Conservation (phyloP, 2,888 invertebrate species). For the Torymus aiolomorphi region DNA sequence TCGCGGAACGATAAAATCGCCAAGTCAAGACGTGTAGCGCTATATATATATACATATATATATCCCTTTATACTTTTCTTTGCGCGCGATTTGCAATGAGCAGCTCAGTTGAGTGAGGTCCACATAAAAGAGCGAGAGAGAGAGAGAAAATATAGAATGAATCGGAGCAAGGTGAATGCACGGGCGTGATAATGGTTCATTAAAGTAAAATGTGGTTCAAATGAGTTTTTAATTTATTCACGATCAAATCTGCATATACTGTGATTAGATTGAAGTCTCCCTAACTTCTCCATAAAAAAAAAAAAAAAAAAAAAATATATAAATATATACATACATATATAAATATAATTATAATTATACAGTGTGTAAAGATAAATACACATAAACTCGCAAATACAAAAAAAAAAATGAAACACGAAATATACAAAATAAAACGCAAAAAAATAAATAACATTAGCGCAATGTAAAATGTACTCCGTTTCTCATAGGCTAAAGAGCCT, state of each 20-base stretch:
- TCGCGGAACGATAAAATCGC: slow-evolving; percentile 44
- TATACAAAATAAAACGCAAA: slow-evolving; percentile 59
- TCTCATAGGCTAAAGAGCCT: slow-evolving; percentile 70
- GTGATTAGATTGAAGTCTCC: slow-evolving; percentile 71
- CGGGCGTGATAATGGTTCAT: slow-evolving; percentile 52
- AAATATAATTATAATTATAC: slow-evolving; percentile 24
- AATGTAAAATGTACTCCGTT: slow-evolving; percentile 69
- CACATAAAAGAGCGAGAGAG: slow-evolving; percentile 4
- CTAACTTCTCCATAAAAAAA: slow-evolving; percentile 57
- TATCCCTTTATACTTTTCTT: slow-evolving; percentile 34
- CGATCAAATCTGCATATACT: slow-evolving; percentile 70
- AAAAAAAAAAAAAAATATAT: slow-evolving; percentile 50
- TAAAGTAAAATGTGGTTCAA: slow-evolving; percentile 47
- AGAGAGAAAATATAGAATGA: slow-evolving; percentile 33
- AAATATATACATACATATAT: too few relatives aligned
- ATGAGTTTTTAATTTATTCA: slow-evolving; percentile 66
- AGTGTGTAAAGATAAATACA: slow-evolving; percentile 48
- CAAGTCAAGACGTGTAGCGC: slow-evolving; percentile 47
- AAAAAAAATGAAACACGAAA: slow-evolving; percentile 43
- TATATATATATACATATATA: slow-evolving; percentile 37
- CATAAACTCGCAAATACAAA: slow-evolving; percentile 52
- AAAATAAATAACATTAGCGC: slow-evolving; percentile 61
- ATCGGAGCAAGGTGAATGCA: slow-evolving; percentile 43
- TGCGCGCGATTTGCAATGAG: slow-evolving; percentile 33
- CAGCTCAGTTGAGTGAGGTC: slow-evolving; percentile 35